These are phyloP conservation scores for Hystrix cristata DNA, from an alignment of 2,113 vertebrate genomes.

Conservation along the genomic window DNA sequence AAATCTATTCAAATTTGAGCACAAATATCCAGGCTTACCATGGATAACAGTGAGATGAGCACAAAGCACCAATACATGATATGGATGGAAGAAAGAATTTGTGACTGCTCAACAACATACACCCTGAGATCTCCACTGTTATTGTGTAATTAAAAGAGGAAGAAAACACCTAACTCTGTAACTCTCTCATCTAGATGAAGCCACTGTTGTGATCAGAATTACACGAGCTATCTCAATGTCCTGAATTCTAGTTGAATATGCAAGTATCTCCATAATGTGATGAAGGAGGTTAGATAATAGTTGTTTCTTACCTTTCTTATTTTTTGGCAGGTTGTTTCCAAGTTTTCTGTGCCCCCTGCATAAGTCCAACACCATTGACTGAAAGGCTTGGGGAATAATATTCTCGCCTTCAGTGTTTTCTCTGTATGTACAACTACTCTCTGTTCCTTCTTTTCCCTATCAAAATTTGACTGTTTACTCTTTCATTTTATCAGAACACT, in stretches of 20 bases:
- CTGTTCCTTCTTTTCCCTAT: background rate
- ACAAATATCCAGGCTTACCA: background rate
- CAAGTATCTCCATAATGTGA: background rate
- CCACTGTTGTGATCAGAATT: background rate
- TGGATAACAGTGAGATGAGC: constrained; percentile 61
- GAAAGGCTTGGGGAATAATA: background rate
- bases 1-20: constrained; percentile 65
- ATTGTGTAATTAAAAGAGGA: constrained; percentile 11
- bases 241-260: background rate
- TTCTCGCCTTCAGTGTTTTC: constrained; percentile 1
- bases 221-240: background rate
- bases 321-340: background rate
- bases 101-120: background rate
- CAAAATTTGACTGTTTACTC: background rate
- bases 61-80: constrained; percentile 26
- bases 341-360: background rate
- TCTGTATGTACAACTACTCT: background rate
- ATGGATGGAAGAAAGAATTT: constrained; percentile 3
- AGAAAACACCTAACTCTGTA: background rate
- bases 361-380: background rate
- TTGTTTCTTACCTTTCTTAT: background rate
- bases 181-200: background rate
- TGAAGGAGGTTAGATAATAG: background rate
- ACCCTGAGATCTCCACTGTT: constrained; percentile 30
- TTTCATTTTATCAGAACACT: background rate